Evolutionary conservation across 2,113 vertebrate species (phyloP).

Genomic region (Xenopus laevis): DNA sequence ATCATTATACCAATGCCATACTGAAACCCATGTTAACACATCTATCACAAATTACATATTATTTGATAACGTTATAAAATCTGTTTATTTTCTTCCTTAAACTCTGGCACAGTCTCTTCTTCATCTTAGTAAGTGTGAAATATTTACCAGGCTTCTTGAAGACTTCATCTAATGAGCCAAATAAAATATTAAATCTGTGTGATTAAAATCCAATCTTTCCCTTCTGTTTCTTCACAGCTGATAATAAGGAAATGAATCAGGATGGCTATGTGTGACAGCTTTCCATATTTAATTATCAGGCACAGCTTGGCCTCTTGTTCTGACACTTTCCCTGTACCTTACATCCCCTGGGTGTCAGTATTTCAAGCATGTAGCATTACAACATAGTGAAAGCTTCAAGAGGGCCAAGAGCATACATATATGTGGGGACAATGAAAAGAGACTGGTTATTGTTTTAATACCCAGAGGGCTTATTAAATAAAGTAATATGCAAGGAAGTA

Average conservation of each 20-base stretch:
- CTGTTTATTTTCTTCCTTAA: not conserved
- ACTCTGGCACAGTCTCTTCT: not conserved
- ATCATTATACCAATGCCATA: too few species aligned
- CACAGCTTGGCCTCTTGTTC: constrained; percentile 15
- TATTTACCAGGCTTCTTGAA: constrained; percentile 70
- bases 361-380: not conserved
- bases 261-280: constrained; percentile 41
- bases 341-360: not conserved
- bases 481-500: too few species aligned
- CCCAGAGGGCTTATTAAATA: too few species aligned
- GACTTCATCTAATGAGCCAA: constrained; percentile 69
- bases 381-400: not conserved
- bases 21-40: not conserved
- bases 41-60: not conserved
- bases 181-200: constrained; percentile 72
- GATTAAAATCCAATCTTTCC: constrained; percentile 74
- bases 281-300: constrained; percentile 64
- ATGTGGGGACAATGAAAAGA: too few species aligned
- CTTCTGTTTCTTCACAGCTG: constrained; percentile 58
- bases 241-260: constrained; percentile 44
- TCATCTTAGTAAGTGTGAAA: constrained; percentile 56
- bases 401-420: not conserved
- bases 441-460: too few species aligned
- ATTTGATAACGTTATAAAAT: not conserved
- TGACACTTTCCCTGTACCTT: not conserved